phyloP scores from a whole-genome alignment of 2,888 invertebrate species.

The Apotomis betuletana region DNA sequence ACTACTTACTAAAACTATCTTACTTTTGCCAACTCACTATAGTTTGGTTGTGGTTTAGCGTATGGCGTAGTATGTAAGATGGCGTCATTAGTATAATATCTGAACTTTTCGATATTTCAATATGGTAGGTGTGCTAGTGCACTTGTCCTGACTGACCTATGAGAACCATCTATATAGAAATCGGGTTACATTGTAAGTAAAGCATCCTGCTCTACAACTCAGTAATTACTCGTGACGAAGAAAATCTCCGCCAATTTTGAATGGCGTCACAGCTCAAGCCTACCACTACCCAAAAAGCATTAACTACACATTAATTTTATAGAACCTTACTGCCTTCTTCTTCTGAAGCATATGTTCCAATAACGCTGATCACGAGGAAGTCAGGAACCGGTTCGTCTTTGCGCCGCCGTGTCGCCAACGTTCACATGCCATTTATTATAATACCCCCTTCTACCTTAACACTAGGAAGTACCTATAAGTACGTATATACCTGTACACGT shows the following conservation, averaged over 20 bases:
- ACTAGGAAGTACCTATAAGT: slow-evolving; percentile 59
- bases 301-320: neutral
- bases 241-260: slow-evolving; percentile 25
- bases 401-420: slow-evolving; percentile 64
- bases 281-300: neutral
- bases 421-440: slow-evolving; percentile 73
- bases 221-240: slow-evolving; percentile 17
- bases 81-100: no score
- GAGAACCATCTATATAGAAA: neutral
- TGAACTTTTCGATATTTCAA: no score
- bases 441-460: slow-evolving; percentile 65
- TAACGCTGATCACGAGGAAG: slow-evolving; percentile 74
- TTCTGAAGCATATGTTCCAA: slow-evolving; percentile 61
- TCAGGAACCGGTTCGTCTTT: slow-evolving; percentile 67
- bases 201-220: slow-evolving; percentile 8
- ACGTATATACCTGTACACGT: slow-evolving; percentile 46
- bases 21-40: no score
- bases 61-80: no score
- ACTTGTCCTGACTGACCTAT: no score
- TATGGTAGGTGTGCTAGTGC: neutral
- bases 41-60: no score
- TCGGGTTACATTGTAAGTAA: slow-evolving; percentile 23
- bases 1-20: no score
- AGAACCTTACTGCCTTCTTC: neutral
- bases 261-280: neutral